Conservation (phyloP, 2,888 invertebrate genomes). For the Drosophila fulvimacula region DNA sequence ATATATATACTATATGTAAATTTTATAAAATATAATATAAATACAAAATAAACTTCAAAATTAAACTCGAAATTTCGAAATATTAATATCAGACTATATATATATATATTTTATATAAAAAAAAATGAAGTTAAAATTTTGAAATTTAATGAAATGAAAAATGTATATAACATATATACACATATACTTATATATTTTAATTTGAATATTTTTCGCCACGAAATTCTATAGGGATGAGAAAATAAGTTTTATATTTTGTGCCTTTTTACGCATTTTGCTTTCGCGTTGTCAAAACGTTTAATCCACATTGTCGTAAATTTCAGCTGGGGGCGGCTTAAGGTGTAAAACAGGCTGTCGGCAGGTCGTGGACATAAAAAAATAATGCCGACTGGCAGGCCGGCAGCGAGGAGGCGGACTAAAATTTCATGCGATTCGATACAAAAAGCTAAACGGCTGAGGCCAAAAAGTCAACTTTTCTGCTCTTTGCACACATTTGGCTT, state of each 20-base stretch:
- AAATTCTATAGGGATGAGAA: background rate
- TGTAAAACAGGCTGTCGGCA: slow-evolving; percentile 38
- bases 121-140: too few species aligned
- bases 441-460: slow-evolving; percentile 44
- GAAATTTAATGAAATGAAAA: too few species aligned
- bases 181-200: too few species aligned
- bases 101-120: too few species aligned
- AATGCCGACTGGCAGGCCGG: slow-evolving; percentile 33
- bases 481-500: slow-evolving; percentile 47
- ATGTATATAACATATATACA: too few species aligned
- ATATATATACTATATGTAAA: too few species aligned
- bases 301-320: slow-evolving; percentile 67
- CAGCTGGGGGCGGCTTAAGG: slow-evolving; percentile 40
- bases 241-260: background rate
- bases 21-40: too few species aligned
- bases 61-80: too few species aligned
- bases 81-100: too few species aligned
- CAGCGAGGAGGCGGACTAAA: background rate
- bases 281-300: slow-evolving; percentile 51
- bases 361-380: slow-evolving; percentile 57
- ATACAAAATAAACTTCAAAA: too few species aligned
- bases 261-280: background rate
- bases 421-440: slow-evolving; percentile 22
- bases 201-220: background rate
- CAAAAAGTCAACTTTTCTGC: slow-evolving; percentile 59